Conservation (phyloP, 1,140 invertebrate species). For the Aphaenogaster rudis region DNA sequence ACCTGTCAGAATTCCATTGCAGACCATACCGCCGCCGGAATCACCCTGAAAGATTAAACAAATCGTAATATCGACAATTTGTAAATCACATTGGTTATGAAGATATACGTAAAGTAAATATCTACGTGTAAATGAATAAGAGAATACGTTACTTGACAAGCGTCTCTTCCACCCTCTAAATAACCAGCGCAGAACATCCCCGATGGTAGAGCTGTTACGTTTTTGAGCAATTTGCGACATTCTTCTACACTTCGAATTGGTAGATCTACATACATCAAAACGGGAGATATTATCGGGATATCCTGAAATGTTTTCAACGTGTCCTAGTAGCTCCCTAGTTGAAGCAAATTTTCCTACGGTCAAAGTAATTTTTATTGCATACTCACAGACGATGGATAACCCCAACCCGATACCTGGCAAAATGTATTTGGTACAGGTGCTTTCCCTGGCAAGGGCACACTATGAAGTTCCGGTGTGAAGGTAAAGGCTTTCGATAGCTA, state of each 20-base stretch:
- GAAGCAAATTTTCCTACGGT: not conserved
- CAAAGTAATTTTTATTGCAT: not conserved
- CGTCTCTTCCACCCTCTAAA: conserved; percentile 89
- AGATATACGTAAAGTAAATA: not conserved
- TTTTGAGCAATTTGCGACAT: conserved; percentile 81
- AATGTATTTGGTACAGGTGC: conserved; percentile 61
- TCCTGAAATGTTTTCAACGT: conserved; percentile 63
- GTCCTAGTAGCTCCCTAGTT: not conserved
- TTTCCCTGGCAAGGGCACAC: conserved; percentile 8
- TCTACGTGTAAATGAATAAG: not conserved
- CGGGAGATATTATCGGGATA: conserved; percentile 43
- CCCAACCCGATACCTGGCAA: conserved; percentile 85
- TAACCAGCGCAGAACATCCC: conserved; percentile 92
- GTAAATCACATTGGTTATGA: not conserved
- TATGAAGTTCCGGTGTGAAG: conserved; percentile 43
- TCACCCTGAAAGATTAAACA: conserved; percentile 84
- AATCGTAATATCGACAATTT: conserved; percentile 1
- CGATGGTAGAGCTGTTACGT: conserved; percentile 86
- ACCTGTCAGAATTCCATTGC: conserved; percentile 85
- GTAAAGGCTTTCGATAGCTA: conserved; percentile 68
- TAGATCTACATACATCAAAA: conserved; percentile 84
- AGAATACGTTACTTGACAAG: conserved; percentile 88
- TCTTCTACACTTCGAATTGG: conserved; percentile 78
- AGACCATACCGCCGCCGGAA: conserved; percentile 87
- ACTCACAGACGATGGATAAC: conserved; percentile 78